A percentile compares a stretch with the other conserved stretches of the same genome.
phyloP scores from a whole-genome alignment of 1,140 invertebrate genomes.

The Triops longicaudatus region DNA sequence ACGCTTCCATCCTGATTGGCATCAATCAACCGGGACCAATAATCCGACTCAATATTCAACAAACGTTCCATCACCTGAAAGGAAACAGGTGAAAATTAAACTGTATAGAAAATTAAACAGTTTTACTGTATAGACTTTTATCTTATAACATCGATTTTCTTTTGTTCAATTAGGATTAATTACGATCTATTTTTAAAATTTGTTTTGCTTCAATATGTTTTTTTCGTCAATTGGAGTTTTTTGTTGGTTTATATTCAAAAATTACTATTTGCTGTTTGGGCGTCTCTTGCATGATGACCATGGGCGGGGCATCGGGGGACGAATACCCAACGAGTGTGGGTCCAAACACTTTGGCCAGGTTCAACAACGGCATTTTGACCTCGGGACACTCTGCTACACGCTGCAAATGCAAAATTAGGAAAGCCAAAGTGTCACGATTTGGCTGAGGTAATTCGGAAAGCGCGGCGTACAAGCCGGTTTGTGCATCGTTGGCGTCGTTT shows the following conservation, averaged over 20 bases:
- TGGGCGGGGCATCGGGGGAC: conserved; percentile 42
- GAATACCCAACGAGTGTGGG: conserved; percentile 78
- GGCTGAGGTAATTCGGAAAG: conserved; percentile 67
- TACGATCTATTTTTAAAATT: no score
- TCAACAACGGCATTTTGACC: conserved; percentile 67
- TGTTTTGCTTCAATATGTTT: no score
- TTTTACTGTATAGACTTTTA: no score
- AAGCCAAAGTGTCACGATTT: conserved; percentile 81
- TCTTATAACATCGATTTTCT: no score
- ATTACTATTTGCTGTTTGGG: not conserved
- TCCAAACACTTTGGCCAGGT: conserved; percentile 73
- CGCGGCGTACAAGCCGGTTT: conserved; percentile 53
- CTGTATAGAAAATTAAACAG: no score
- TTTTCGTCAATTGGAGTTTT: no score
- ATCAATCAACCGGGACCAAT: not conserved
- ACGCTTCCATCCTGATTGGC: not conserved
- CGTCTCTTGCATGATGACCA: not conserved
- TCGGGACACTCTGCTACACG: conserved; percentile 57
- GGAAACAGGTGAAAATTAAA: not conserved
- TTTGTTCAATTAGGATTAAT: no score
- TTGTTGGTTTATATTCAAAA: no score
- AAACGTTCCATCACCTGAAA: not conserved
- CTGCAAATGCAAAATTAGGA: conserved; percentile 72
- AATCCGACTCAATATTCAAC: not conserved
- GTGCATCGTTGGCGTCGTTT: conserved; percentile 45